Evolutionary conservation across 2,888 invertebrate species (phyloP).

Genomic region (Acrobasis consociella): DNA sequence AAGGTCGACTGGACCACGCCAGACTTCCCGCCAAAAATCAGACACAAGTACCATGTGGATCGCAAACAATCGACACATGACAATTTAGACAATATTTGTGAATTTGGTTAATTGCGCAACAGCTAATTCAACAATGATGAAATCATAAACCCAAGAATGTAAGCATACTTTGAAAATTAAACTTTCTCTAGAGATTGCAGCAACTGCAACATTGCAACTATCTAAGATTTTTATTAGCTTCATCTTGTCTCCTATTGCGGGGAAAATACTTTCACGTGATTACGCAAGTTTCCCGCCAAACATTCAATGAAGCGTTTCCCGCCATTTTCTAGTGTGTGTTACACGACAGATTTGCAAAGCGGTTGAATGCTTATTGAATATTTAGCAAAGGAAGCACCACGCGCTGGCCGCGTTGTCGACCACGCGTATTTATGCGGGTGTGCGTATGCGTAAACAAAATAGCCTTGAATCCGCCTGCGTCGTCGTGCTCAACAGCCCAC

Average conservation of each 20-base stretch:
- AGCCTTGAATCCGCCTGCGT: constrained; percentile 72
- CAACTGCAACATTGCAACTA: background rate
- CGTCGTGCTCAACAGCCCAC: constrained; percentile 51
- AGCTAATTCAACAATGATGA: background rate
- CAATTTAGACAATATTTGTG: background rate
- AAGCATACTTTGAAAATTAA: background rate
- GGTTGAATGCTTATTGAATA: constrained; percentile 37
- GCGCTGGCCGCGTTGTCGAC: constrained; percentile 52
- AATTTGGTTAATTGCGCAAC: constrained; percentile 12
- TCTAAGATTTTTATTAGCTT: constrained; percentile 2
- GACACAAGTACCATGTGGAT: constrained; percentile 49
- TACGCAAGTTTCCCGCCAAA: constrained; percentile 76
- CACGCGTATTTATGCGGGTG: constrained; percentile 67
- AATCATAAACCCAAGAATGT: constrained; percentile 3
- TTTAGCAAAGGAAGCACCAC: constrained; percentile 41
- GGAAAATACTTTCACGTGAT: constrained; percentile 67
- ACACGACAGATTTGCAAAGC: constrained; percentile 54
- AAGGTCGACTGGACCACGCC: constrained; percentile 69
- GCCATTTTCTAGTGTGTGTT: constrained; percentile 62
- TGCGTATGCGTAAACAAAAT: constrained; percentile 72
- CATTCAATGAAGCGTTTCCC: constrained; percentile 75
- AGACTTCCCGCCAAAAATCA: constrained; percentile 71
- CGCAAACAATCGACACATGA: constrained; percentile 29
- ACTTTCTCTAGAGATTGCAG: constrained; percentile 1
- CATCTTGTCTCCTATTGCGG: constrained; percentile 24